These are phyloP conservation scores for Calliphora vomitoria DNA, from an alignment of 2,888 invertebrate species.

Conservation along the genomic window DNA sequence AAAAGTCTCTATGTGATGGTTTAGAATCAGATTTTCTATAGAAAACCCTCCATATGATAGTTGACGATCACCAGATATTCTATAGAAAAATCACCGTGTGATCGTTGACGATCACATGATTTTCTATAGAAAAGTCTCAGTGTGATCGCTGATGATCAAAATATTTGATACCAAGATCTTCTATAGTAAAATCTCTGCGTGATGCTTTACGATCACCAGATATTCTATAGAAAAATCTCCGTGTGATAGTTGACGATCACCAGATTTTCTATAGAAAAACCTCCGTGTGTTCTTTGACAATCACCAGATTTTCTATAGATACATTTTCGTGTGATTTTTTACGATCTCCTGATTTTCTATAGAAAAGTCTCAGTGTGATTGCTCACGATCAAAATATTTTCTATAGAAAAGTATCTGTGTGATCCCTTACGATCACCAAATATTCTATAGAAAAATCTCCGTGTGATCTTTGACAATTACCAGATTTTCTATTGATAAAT, in stretches of 20 bases:
- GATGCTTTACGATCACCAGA: neutral
- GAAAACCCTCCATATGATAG: neutral
- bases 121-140: neutral
- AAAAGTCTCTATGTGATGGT: too few species aligned
- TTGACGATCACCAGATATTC: neutral
- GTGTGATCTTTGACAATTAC: neutral
- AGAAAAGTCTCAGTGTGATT: neutral
- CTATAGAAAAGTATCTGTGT: too few species aligned
- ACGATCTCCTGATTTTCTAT: neutral
- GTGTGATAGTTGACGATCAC: neutral
- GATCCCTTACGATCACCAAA: neutral
- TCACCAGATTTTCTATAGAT: neutral
- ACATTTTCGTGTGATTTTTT: neutral
- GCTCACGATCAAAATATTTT: neutral
- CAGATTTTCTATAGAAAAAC: neutral
- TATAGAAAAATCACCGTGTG: neutral
- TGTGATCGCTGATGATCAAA: neutral
- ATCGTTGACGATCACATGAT: neutral
- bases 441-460: neutral
- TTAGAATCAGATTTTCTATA: neutral
- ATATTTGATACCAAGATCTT: neutral
- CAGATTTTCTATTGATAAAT: neutral
- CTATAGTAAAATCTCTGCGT: neutral
- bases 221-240: neutral
- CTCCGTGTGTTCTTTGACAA: neutral